Percentiles rank a stretch among this genome's conserved stretches.
phyloP scores from a whole-genome alignment of 2,797 vertebrate species.

The Philypnodon macrostomus region DNA sequence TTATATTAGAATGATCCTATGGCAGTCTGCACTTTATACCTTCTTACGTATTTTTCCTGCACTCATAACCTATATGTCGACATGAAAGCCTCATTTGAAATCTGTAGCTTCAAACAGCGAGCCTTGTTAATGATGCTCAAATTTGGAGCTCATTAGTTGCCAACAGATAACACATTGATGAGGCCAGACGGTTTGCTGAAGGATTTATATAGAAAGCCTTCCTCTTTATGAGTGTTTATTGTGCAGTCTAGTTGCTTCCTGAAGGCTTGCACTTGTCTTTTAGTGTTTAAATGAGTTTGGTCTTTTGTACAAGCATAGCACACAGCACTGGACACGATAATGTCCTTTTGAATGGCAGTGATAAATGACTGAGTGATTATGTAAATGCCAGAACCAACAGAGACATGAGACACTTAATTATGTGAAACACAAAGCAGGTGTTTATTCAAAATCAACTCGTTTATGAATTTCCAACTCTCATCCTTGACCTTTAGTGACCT shows the following conservation, averaged over 20 bases:
- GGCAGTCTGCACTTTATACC: neutral
- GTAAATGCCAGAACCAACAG: constrained; percentile 40
- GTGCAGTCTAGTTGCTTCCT: constrained; percentile 35
- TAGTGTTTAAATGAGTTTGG: constrained; percentile 4
- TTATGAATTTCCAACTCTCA: constrained; percentile 5
- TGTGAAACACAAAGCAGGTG: constrained; percentile 47
- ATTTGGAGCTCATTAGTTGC: constrained; percentile 64
- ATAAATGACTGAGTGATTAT: constrained; percentile 46
- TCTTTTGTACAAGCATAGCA: constrained; percentile 1
- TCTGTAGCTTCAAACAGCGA: constrained; percentile 56
- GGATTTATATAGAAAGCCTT: constrained; percentile 38
- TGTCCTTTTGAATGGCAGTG: constrained; percentile 28
- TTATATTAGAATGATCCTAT: no score
- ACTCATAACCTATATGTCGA: constrained; percentile 2
- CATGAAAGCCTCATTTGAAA: constrained; percentile 61
- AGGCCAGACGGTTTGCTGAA: constrained; percentile 42
- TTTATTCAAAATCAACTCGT: constrained; percentile 40
- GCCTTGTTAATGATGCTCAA: constrained; percentile 57
- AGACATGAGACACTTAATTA: constrained; percentile 57
- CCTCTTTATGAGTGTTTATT: constrained; percentile 42
- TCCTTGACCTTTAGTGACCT: constrained; percentile 25
- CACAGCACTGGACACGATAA: constrained; percentile 13
- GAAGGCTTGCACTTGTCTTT: constrained; percentile 14
- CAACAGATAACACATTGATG: constrained; percentile 47
- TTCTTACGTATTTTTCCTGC: constrained; percentile 2